phyloP scores from a whole-genome alignment of 2,888 invertebrate species.

The Tetrapedia diversipes region DNA sequence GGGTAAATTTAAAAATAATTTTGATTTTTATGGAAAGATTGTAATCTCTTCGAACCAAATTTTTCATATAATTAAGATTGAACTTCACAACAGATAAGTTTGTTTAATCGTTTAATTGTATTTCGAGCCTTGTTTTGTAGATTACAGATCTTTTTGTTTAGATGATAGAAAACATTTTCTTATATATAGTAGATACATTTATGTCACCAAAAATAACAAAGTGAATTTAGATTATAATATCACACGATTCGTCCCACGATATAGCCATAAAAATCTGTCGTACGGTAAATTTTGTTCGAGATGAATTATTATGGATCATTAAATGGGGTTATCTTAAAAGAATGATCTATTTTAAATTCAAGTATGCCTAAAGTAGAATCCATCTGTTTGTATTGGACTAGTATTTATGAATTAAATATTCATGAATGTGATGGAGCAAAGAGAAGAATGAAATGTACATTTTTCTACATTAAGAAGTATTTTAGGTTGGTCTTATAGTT shows the following conservation, averaged over 20 bases:
- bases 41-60: too few species aligned
- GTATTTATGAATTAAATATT: conserved; percentile 8
- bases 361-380: neutral
- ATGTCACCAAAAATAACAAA: neutral
- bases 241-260: conserved; percentile 3
- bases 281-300: neutral
- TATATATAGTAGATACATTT: neutral
- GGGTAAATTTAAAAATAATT: too few species aligned
- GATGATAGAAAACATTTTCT: neutral
- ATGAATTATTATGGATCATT: conserved; percentile 19
- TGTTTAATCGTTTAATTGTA: too few species aligned
- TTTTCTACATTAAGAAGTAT: neutral
- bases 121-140: too few species aligned
- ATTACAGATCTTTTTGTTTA: too few species aligned
- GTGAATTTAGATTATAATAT: neutral
- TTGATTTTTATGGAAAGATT: too few species aligned
- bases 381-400: conserved; percentile 20
- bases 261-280: neutral
- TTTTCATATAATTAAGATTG: too few species aligned
- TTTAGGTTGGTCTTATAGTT: conserved; percentile 5
- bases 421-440: neutral
- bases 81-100: too few species aligned
- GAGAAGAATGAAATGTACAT: neutral
- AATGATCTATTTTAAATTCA: conserved; percentile 13
- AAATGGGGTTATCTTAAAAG: conserved; percentile 1